Evolutionary conservation across 1,140 invertebrate species (phyloP), one percentile per base, ranked within the genome.

Genomic region (Aricia agestis): DNA sequence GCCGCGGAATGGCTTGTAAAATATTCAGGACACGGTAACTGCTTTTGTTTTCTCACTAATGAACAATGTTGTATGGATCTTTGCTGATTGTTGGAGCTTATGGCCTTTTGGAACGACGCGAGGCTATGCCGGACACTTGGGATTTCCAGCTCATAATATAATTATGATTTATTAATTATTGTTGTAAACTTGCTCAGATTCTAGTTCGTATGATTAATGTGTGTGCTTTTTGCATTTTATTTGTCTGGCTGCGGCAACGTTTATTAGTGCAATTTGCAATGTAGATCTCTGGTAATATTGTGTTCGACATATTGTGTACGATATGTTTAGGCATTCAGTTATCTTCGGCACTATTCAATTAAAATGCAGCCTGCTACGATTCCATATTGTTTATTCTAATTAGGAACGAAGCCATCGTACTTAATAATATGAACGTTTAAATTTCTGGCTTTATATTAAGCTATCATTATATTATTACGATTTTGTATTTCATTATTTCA

Each of bases 11-110:
- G 79, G 79, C 69, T 67, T 78, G 76, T 89, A 82, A 89, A 89
- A 83, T 87, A 89, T 89, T 89, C 84, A 89, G 6, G 32, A 68
- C 57, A 69, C 75, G 73, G 78, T 86, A 87, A 87, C 85, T 80
- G 82, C 76, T 87, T 87, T 89, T 86, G 85, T 87, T 84, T 76
- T 65, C 66, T 45, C 45, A 68, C 71, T 84, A 86, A 89, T 89
- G 85, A 86, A 85, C 78, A 76, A 83, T 84, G 83, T 79, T 76
- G 67, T 66, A 58, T 57, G 61, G 61, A 68, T 71, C 69, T 70
- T 75, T 70, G 57, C 52, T 69, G 68, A 69, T 69, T 69, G 68
- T 57, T 36, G 57, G 31, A 11, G 57, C 36, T 66, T 13, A 73
- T 63, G 65, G 36, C 59, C 66, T 45, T 67, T 70, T 67, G 68